Base-by-base conservation (phyloP, 2,888 invertebrate genomes). In the Stomorhina lunata region DNA sequence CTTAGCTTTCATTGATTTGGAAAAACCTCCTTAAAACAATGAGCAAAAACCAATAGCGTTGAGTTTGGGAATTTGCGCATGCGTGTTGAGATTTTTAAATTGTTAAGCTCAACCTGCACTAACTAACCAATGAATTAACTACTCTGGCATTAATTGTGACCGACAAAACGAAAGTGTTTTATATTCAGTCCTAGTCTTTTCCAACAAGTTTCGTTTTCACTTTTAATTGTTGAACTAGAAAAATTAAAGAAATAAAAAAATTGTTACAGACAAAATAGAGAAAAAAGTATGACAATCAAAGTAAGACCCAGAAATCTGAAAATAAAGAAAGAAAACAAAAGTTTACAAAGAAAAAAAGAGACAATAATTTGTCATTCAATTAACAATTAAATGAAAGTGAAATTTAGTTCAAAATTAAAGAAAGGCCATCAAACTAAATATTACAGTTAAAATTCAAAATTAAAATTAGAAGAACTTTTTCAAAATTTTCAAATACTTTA, bases 221-320 rank as follows among this genome's bases (percentile, higher is more conserved):
- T 81, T 81, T 81, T 81, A 77, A 77, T 72, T 63, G 77, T 68
- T 81, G 66, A 72, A 81, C 77, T 77, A 81, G 81, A 77, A 77
- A 79, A 71, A 50, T 20, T n/a, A 55, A 55, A 57, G 59, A 34
- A 65, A 34, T n/a, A 40, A 45, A 75, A 45, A 55, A 61, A 50
- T 55, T 20, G 34, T 37, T 66, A 29, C 37, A 29, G n/a, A 37
- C 5, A 15, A n/a, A n/a, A n/a, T n/a, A n/a, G 34, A 66, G 22
- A 73, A 34, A 55, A 40, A 20, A 40, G n/a, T n/a, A n/a, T n/a
- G n/a, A n/a, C n/a, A n/a, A n/a, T n/a, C n/a, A 61, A 17, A 63
- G 9, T 32, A 4, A 63, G 37, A 61, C 12, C 2, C 12, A 69
- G n/a, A 27, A 10, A 55, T 17, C 9, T 10, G 27, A 63, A 45